Evolutionary conservation across 2,888 invertebrate genomes (phyloP).

Genomic region (Archaeoteleia sp.): DNA sequence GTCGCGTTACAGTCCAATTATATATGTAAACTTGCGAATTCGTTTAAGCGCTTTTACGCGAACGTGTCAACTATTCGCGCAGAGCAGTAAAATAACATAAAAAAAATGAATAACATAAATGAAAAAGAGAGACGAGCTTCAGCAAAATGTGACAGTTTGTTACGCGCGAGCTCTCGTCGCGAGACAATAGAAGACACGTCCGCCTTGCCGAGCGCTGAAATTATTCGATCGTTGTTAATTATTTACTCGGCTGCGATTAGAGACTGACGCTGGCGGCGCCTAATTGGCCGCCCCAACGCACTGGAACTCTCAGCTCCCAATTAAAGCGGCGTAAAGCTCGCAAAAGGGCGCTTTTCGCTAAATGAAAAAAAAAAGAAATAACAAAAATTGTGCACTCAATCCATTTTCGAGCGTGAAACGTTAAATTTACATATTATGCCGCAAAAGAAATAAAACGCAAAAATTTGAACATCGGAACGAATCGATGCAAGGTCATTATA

Average conservation of each 20-base stretch:
- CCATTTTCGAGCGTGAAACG: too few relatives aligned
- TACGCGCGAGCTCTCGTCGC: not conserved
- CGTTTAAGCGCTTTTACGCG: not conserved
- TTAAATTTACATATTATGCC: constrained; percentile 7
- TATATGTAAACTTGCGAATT: not conserved
- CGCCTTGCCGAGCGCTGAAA: constrained; percentile 23
- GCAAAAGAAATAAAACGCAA: constrained; percentile 1
- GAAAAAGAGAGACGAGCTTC: not conserved
- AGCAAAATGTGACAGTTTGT: constrained; percentile 7
- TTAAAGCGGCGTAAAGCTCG: constrained; percentile 40
- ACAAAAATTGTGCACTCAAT: too few relatives aligned
- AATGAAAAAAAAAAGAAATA: not conserved
- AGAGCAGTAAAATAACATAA: too few relatives aligned
- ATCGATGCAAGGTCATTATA: not conserved
- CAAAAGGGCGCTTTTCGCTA: constrained; percentile 19
- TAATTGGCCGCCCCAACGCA: constrained; percentile 39
- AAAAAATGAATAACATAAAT: not conserved
- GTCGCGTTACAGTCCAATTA: too few relatives aligned
- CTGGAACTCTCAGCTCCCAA: constrained; percentile 25
- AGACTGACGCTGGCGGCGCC: constrained; percentile 59
- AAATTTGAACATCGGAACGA: not conserved
- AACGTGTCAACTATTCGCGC: not conserved
- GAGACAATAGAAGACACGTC: constrained; percentile 16
- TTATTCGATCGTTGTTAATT: constrained; percentile 53
- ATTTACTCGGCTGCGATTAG: constrained; percentile 48